These are phyloP conservation scores for Loriculus beryllinus DNA, from an alignment of 2,797 vertebrate species.

Conservation along the genomic window DNA sequence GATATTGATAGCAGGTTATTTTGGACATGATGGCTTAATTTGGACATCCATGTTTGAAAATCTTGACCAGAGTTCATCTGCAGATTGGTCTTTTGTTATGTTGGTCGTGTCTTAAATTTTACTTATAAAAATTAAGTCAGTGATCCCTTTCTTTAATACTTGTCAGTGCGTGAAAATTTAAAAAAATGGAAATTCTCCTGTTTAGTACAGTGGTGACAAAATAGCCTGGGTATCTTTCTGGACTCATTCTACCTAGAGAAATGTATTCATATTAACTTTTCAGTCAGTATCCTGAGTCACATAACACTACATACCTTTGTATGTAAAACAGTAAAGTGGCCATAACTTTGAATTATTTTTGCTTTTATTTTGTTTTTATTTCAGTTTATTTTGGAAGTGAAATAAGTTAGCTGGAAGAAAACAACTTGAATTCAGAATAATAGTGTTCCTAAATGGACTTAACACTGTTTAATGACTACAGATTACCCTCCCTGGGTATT, in stretches of 20 bases:
- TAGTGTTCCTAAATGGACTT: not conserved
- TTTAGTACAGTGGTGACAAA: not conserved
- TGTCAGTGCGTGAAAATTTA: not conserved
- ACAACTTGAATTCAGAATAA: not conserved
- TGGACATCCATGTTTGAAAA: not conserved
- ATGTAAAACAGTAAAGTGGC: not conserved
- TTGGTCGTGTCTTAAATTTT: not conserved
- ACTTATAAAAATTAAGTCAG: not conserved
- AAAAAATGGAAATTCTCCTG: not conserved
- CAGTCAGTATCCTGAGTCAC: not conserved
- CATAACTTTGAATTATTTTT: not conserved
- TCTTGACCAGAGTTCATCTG: not conserved
- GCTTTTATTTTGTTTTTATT: not conserved
- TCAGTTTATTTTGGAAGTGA: not conserved
- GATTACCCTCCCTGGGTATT: not conserved
- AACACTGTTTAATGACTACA: not conserved
- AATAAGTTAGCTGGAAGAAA: not conserved
- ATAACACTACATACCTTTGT: not conserved
- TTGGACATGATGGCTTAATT: not conserved
- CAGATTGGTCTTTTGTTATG: not conserved
- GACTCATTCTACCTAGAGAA: not conserved
- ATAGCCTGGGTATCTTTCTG: not conserved
- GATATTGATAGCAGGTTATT: not conserved
- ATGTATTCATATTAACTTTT: not conserved
- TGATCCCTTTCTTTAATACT: not conserved